A percentile compares a stretch with the other conserved stretches of the same genome.
phyloP scores from a whole-genome alignment of 2,888 invertebrate genomes.

The Pasiphila rectangulata region DNA sequence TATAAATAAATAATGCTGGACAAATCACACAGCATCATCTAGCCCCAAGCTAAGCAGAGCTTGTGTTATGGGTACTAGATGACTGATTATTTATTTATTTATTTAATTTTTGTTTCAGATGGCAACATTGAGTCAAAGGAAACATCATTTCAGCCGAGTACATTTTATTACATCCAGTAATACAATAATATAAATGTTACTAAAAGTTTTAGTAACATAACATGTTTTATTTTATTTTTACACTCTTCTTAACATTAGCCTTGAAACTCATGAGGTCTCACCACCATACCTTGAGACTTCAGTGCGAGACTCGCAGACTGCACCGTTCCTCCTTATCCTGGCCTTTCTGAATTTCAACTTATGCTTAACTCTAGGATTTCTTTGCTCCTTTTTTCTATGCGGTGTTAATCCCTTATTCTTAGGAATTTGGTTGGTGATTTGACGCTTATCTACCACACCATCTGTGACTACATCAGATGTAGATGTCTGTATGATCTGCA shows the following conservation, averaged over 20 bases:
- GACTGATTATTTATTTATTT: no score
- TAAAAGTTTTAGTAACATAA: slow-evolving; percentile 32
- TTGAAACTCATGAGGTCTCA: slow-evolving; percentile 97
- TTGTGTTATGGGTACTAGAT: no score
- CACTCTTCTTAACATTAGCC: slow-evolving; percentile 91
- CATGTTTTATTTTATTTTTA: slow-evolving; percentile 87
- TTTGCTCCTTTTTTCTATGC: slow-evolving; percentile 92
- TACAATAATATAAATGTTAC: slow-evolving; percentile 32
- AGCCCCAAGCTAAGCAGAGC: no score
- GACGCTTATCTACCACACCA: slow-evolving; percentile 83
- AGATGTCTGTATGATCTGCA: no score
- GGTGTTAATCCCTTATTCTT: slow-evolving; percentile 98
- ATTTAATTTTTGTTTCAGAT: slow-evolving; percentile 62
- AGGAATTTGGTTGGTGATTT: slow-evolving; percentile 95
- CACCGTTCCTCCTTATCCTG: slow-evolving; percentile 94
- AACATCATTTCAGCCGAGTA: slow-evolving; percentile 30
- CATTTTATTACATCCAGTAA: slow-evolving; percentile 48
- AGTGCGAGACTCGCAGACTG: slow-evolving; percentile 90
- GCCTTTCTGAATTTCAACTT: slow-evolving; percentile 96
- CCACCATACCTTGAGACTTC: slow-evolving; percentile 93
- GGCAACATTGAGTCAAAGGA: slow-evolving; percentile 70
- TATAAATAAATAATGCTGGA: no score
- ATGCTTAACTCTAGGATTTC: slow-evolving; percentile 97
- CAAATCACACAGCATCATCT: no score
- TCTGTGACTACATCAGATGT: slow-evolving; percentile 50